Conservation (phyloP, 2,888 invertebrate genomes). For the Villa cingulata region DNA sequence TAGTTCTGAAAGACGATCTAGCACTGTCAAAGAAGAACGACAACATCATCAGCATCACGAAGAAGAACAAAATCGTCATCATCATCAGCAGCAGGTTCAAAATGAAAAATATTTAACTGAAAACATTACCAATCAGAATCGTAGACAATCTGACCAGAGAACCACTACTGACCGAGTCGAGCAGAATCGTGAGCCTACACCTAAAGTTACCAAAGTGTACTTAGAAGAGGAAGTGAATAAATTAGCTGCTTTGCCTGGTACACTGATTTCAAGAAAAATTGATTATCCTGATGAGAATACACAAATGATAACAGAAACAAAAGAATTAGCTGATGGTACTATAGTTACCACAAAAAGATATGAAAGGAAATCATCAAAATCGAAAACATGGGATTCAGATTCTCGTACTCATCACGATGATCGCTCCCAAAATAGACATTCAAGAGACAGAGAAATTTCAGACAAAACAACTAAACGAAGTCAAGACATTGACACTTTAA, state of each 20-base stretch:
- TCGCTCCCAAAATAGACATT: background rate
- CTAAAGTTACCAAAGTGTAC: background rate
- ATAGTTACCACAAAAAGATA: constrained; percentile 54
- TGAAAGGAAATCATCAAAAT: constrained; percentile 39
- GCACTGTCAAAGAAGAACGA: constrained; percentile 21
- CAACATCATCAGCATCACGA: constrained; percentile 17
- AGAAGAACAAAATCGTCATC: background rate
- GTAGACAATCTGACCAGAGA: background rate
- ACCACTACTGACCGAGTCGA: background rate
- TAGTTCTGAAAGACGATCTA: background rate
- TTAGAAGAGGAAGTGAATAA: constrained; percentile 10
- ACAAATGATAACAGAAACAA: constrained; percentile 51
- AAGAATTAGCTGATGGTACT: constrained; percentile 51
- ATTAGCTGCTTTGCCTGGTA: constrained; percentile 33
- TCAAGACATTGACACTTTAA: background rate
- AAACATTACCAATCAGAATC: constrained; percentile 6
- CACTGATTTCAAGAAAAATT: constrained; percentile 43
- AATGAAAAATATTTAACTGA: constrained; percentile 12
- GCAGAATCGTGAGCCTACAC: background rate
- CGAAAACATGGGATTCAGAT: constrained; percentile 8
- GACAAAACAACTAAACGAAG: background rate
- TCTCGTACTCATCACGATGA: background rate
- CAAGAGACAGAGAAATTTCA: background rate
- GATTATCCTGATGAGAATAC: constrained; percentile 53
- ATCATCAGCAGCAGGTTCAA: constrained; percentile 25